phyloP scores from a whole-genome alignment of 2,888 invertebrate species.

The Lithosia quadra region DNA sequence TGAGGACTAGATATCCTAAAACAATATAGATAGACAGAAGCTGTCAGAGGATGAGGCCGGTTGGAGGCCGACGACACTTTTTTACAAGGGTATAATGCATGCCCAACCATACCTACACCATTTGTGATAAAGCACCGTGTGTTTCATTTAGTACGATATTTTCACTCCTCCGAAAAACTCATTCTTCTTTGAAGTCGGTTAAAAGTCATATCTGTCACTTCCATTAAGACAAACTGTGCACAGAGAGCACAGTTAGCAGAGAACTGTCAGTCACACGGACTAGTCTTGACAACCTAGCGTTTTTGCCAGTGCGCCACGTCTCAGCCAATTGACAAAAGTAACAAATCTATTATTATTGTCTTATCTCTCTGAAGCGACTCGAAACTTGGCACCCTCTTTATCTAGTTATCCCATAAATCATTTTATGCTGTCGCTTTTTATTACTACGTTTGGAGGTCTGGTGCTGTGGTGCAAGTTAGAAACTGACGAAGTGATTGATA shows the following conservation, averaged over 20 bases:
- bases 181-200: no score
- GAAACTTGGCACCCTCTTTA: slow-evolving; percentile 77
- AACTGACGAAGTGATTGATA: not conserved
- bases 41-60: not conserved
- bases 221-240: slow-evolving; percentile 7
- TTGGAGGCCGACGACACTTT: not conserved
- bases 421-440: slow-evolving; percentile 81
- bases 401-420: slow-evolving; percentile 81
- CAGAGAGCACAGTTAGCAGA: slow-evolving; percentile 13
- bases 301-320: slow-evolving; percentile 45
- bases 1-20: slow-evolving; percentile 1
- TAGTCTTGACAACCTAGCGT: slow-evolving; percentile 33
- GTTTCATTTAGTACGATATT: not conserved
- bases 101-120: no score
- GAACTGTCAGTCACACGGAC: slow-evolving; percentile 25
- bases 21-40: not conserved
- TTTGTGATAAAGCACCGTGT: not conserved
- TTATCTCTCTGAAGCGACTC: slow-evolving; percentile 65
- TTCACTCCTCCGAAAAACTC: no score
- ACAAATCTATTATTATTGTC: slow-evolving; percentile 78
- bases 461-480: slow-evolving; percentile 49
- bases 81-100: slow-evolving; percentile 4
- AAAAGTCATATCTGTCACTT: not conserved
- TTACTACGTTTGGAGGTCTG: slow-evolving; percentile 66
- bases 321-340: slow-evolving; percentile 60